Conservation (phyloP, 1,140 invertebrate genomes). For the Papilio polytes region DNA sequence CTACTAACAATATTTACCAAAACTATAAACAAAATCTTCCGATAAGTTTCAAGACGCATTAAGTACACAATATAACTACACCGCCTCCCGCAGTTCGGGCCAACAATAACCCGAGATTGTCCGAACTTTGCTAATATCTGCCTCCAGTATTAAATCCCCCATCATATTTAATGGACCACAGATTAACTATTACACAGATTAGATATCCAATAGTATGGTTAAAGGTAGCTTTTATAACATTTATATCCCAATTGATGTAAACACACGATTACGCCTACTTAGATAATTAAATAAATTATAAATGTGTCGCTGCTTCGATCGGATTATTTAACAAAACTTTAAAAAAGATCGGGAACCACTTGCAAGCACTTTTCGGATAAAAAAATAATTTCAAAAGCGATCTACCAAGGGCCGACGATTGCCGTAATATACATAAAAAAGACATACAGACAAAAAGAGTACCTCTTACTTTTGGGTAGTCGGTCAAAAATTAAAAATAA, state of each 20-base stretch:
- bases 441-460: no score
- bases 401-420: no score
- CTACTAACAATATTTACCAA: no score
- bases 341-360: no score
- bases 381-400: no score
- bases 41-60: background rate
- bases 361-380: no score
- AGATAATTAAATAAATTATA: no score
- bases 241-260: background rate
- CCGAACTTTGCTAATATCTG: conserved; percentile 28
- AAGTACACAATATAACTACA: conserved; percentile 20
- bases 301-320: no score
- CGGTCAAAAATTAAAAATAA: no score
- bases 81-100: background rate
- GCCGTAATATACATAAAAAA: no score
- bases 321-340: no score
- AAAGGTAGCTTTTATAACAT: background rate
- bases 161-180: conserved; percentile 30
- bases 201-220: background rate
- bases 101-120: conserved; percentile 19
- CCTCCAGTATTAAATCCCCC: background rate
- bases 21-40: background rate
- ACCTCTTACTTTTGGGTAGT: no score
- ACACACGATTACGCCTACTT: background rate
- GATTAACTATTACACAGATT: conserved; percentile 14